phyloP scores from a whole-genome alignment of 2,797 vertebrate species.

The Octomys mimax region DNA sequence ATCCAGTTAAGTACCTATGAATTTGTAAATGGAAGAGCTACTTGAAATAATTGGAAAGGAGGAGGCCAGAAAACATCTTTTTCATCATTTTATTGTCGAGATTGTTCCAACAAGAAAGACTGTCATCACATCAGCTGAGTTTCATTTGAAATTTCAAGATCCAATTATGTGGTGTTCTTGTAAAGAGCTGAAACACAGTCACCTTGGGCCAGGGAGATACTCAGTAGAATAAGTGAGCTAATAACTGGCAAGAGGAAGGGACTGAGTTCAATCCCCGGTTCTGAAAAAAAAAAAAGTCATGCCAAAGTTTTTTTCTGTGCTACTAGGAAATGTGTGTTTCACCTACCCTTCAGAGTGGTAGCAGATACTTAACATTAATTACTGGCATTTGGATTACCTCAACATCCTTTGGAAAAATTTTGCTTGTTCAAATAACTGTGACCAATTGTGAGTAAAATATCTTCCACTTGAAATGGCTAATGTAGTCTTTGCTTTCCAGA shows the following conservation, averaged over 20 bases:
- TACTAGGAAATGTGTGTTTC: neutral
- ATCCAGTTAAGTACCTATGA: neutral
- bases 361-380: neutral
- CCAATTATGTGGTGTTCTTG: neutral
- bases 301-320: neutral
- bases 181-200: neutral
- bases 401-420: neutral
- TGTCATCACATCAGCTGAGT: neutral
- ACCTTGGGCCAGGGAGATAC: no score
- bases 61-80: neutral
- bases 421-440: neutral
- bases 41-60: neutral
- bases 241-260: no score
- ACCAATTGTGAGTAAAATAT: neutral
- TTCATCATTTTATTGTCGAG: neutral
- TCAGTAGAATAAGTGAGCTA: no score
- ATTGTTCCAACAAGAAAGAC: neutral
- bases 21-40: neutral
- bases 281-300: neutral
- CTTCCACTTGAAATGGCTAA: neutral
- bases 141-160: neutral
- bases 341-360: neutral
- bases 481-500: neutral
- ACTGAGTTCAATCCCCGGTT: no score
- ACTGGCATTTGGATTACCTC: neutral